Base-by-base conservation (phyloP, 1,140 invertebrate genomes). In the Batillaria attramentaria region DNA sequence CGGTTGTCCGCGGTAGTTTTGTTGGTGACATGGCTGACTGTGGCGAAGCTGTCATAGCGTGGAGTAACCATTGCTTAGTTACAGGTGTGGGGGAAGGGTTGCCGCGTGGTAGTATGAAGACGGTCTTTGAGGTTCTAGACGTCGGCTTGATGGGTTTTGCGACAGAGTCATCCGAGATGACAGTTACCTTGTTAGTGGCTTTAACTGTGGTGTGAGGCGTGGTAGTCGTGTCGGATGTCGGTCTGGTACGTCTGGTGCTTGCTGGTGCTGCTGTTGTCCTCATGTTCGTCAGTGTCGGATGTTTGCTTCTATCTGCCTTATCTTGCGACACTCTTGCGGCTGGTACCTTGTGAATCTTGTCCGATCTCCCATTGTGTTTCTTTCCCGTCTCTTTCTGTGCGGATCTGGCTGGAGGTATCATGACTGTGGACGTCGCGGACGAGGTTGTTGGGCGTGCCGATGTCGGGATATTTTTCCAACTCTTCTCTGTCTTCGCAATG, bases 71-170 rank as follows among this genome's bases (percentile, higher is more conserved):
- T n/a, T n/a, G n/a, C n/a, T n/a, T n/a, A n/a, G n/a, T n/a, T n/a
- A n/a, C n/a, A n/a, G n/a, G n/a, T n/a, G n/a, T n/a, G n/a, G n/a
- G n/a, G n/a, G n/a, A n/a, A n/a, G n/a, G n/a, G n/a, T n/a, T n/a
- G n/a, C n/a, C n/a, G n/a, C n/a, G n/a, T n/a, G n/a, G n/a, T n/a
- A n/a, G n/a, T n/a, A n/a, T n/a, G n/a, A n/a, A n/a, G n/a, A n/a
- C n/a, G n/a, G n/a, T n/a, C n/a, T n/a, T n/a, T n/a, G 1, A 28
- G 33, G 43, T 0, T n/a, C 20, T 31, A 42, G 43, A n/a, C 4
- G 57, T 60, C 57, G 57, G 57, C 8, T 60, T 66, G 62, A 33
- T 8, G 62, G n/a, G n/a, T n/a, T n/a, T n/a, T n/a, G n/a, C n/a
- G n/a, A n/a, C n/a, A n/a, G n/a, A n/a, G n/a, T n/a, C n/a, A n/a